Evolutionary conservation across 2,797 vertebrate genomes (phyloP), one percentile per base, ranked within the genome.

Genomic region (Enteromius viviparus): DNA sequence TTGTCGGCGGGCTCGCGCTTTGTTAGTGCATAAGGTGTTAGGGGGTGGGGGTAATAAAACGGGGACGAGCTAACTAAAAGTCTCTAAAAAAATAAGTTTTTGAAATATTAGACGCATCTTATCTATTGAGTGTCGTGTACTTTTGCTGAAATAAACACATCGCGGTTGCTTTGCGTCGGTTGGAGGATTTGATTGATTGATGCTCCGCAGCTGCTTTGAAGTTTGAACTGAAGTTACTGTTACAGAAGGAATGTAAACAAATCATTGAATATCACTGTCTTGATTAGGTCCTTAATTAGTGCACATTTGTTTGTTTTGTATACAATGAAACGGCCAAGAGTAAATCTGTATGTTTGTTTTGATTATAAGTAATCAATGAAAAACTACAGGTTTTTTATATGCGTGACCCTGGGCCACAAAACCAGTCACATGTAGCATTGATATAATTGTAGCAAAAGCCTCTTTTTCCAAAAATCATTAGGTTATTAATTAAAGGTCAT

Each of bases 1-100:
- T 87, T 85, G 75, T 80, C 78, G 82, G 81, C 84, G 82, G 64
- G 76, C 80, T 87, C 77, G 14, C 83, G 83, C 89, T 76, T 84
- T 86, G 89, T 60, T 80, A 60, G 83, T 87, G 79, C 84, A 53
- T 84, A n/a, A 40, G 66, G 64, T 85, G 80, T 83, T 72, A 55
- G 37, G 51, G 80, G 65, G 2, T 15, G 32, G 34, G 62, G 65
- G 45, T 82, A 37, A 60, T 45, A 2, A 21, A 47, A 34, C 78
- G 76, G 71, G 84, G 69, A 42, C 72, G 84, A 80, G 75, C 78
- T 49, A 77, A 71, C 32, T 21, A 23, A 66, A 53, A 37, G 17
- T 74, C 6, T 14, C 3, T 29, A 4, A 65, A 47, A 47, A 45
- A 4, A 10, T 14, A 6, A 0, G 23, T 15, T 64, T 55, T 66